Conservation (phyloP, 1,140 invertebrate genomes). For the Steinernema feltiae region DNA sequence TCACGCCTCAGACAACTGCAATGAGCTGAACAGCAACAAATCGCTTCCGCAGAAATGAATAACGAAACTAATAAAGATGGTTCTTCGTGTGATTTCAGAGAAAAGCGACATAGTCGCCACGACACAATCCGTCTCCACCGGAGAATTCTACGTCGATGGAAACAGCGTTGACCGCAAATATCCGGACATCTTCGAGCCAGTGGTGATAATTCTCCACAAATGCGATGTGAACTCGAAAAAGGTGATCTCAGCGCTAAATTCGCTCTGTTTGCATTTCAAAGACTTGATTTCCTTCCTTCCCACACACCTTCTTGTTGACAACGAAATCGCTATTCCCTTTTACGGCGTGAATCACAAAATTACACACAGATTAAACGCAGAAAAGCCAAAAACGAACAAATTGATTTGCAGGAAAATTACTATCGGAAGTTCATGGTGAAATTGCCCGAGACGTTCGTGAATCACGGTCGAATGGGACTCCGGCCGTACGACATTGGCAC, state of each 20-base stretch:
- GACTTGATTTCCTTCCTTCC: too few species aligned
- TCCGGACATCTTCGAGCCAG: not conserved
- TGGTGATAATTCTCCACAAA: not conserved
- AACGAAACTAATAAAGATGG: not conserved
- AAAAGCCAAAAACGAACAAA: too few species aligned
- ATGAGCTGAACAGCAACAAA: not conserved
- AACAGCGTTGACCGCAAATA: not conserved
- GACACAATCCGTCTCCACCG: slow-evolving; percentile 4
- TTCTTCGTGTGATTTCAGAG: not conserved
- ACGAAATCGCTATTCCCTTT: too few species aligned
- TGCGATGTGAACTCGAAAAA: not conserved
- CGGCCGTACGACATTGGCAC: slow-evolving; percentile 26
- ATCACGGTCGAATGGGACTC: slow-evolving; percentile 26
- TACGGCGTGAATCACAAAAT: too few species aligned
- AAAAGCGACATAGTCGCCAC: not conserved
- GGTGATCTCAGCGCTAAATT: not conserved
- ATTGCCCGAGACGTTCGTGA: slow-evolving; percentile 27
- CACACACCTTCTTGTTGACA: too few species aligned
- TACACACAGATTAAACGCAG: too few species aligned
- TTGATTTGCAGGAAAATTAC: slow-evolving; percentile 20
- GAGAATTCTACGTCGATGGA: not conserved
- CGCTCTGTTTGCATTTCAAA: too few species aligned
- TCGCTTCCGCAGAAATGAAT: not conserved
- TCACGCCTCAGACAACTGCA: too few species aligned
- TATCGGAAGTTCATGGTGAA: slow-evolving; percentile 25